A percentile compares a stretch with the other conserved stretches of the same genome.
phyloP scores from a whole-genome alignment of 2,797 vertebrate genomes.

The Benthosema pterotum region DNA sequence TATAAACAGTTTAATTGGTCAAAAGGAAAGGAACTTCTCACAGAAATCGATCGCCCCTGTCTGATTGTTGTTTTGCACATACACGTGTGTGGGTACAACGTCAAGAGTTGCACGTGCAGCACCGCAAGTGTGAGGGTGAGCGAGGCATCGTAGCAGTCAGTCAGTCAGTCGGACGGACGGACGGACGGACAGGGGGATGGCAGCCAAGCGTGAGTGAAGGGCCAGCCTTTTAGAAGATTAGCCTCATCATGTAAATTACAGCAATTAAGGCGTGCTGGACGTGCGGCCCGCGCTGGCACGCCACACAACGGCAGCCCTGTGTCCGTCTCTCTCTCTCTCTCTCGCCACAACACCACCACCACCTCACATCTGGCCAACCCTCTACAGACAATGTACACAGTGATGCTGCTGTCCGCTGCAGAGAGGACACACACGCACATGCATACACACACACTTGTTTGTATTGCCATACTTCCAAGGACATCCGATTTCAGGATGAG shows the following conservation, averaged over 20 bases:
- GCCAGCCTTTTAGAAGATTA: conserved; percentile 73
- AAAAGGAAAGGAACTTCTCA: too few relatives aligned
- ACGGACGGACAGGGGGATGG: conserved; percentile 49
- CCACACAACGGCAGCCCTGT: conserved; percentile 68
- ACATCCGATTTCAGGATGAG: too few relatives aligned
- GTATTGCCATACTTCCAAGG: too few relatives aligned
- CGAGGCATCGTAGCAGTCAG: conserved; percentile 2
- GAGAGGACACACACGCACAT: conserved; percentile 32
- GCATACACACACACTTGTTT: too few relatives aligned
- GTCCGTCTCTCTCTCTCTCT: conserved; percentile 37
- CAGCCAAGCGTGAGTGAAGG: conserved; percentile 68
- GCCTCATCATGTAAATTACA: conserved; percentile 77
- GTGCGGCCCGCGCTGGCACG: conserved; percentile 61
- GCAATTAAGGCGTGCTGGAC: conserved; percentile 73
- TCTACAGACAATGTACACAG: conserved; percentile 73
- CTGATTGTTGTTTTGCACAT: background rate
- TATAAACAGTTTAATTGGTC: too few relatives aligned
- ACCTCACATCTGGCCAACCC: conserved; percentile 75
- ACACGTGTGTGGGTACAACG: background rate
- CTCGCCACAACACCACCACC: conserved; percentile 62
- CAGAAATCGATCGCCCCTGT: background rate
- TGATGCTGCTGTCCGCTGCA: conserved; percentile 58
- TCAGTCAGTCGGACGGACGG: conserved; percentile 5
- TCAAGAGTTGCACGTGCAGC: conserved; percentile 12
- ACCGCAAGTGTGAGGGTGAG: conserved; percentile 35